phyloP scores from a whole-genome alignment of 2,113 vertebrate species.

The Pristiophorus japonicus region DNA sequence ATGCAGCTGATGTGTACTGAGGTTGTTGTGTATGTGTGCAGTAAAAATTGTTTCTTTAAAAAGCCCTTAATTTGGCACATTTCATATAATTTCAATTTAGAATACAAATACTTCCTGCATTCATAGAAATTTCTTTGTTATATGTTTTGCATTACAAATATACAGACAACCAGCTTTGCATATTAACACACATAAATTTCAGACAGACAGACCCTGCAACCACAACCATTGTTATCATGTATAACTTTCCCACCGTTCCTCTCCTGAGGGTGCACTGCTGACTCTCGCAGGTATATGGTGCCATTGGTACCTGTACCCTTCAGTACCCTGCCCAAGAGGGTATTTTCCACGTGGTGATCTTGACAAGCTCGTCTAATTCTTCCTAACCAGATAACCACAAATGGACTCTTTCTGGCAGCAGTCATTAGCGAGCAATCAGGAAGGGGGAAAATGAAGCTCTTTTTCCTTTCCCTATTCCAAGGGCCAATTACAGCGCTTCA shows the following conservation, averaged over 20 bases:
- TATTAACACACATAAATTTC: not conserved
- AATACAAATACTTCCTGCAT: too few species aligned
- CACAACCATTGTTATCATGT: not conserved
- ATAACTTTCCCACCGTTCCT: not conserved
- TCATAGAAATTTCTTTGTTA: not conserved
- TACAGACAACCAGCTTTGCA: not conserved
- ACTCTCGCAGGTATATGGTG: not conserved
- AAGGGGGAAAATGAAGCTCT: not conserved
- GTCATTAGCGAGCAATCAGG: not conserved
- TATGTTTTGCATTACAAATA: not conserved
- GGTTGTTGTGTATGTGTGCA: too few species aligned
- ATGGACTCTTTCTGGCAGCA: not conserved
- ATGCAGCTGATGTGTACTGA: not conserved
- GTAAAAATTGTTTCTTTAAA: not conserved
- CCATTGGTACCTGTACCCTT: not conserved
- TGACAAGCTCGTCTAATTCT: not conserved
- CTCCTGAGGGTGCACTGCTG: not conserved
- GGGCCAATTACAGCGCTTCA: not conserved
- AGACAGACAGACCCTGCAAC: not conserved
- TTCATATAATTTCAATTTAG: not conserved
- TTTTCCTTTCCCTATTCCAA: not conserved
- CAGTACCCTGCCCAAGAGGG: not conserved
- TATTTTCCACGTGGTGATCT: not conserved
- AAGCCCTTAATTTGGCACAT: too few species aligned
- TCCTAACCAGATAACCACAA: not conserved